Evolutionary conservation across 2,888 invertebrate species (phyloP).

Genomic region (Pardosa pseudoannulata): DNA sequence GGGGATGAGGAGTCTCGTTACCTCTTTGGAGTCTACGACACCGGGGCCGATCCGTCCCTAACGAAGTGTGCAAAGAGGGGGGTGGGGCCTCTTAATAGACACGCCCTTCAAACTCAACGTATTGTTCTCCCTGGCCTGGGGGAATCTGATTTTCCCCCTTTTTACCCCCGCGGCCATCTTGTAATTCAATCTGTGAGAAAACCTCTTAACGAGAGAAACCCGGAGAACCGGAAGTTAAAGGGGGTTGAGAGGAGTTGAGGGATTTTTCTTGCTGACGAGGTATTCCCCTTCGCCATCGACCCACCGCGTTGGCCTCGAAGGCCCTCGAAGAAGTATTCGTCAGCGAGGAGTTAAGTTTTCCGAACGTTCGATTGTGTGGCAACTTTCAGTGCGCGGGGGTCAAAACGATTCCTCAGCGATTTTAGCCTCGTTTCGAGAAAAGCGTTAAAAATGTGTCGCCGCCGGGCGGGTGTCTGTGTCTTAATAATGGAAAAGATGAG

Average conservation of each 20-base stretch:
- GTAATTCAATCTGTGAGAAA: constrained; percentile 39
- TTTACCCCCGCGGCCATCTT: constrained; percentile 23
- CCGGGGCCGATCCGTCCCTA: constrained; percentile 4
- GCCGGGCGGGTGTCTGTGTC: neutral
- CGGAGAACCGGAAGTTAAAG: constrained; percentile 36
- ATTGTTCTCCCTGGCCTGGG: neutral
- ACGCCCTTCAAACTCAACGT: neutral
- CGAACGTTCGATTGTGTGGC: neutral
- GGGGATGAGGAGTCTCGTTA: too few relatives aligned
- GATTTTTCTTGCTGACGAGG: constrained; percentile 36
- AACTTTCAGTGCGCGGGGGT: too few relatives aligned
- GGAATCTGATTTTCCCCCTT: too few relatives aligned
- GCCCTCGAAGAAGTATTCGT: constrained; percentile 8
- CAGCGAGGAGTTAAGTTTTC: neutral
- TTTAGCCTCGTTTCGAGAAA: too few relatives aligned
- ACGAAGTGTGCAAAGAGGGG: constrained; percentile 51
- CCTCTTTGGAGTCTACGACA: constrained; percentile 13
- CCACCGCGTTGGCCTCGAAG: neutral
- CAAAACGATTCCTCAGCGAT: constrained; percentile 33
- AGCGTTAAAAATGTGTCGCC: constrained; percentile 10
- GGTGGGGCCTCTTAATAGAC: constrained; percentile 1
- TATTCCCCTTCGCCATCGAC: neutral
- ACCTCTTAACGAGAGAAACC: constrained; percentile 26
- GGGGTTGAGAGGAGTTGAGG: constrained; percentile 2
- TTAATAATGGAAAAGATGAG: neutral